Evolutionary conservation across 2,888 invertebrate genomes (phyloP), one percentile per base, ranked within the genome.

Genomic region (Imbricaverruca yamaguchii): DNA sequence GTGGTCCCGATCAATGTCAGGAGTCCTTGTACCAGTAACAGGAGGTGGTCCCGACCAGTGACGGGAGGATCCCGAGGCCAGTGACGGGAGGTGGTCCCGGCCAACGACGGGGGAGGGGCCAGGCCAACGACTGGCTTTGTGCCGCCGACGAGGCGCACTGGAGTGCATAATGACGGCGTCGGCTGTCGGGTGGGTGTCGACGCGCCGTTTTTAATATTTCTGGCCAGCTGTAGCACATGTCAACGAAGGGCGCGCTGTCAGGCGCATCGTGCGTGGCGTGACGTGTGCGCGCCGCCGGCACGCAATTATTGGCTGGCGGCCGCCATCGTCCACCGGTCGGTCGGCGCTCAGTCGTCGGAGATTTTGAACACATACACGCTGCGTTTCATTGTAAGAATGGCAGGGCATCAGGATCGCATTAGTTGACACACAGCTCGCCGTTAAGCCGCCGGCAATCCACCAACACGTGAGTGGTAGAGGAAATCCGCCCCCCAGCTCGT

Each of bases 201-300:
- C 10, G 39, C 69, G 39, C 25, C 69, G 25, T 69, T 61, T 69
- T 69, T 69, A 69, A 69, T 69, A 69, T 69, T 69, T 69, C 69
- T 23, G 39, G 25, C 13, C 39, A 39, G 39, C 12, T 18, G 69
- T 25, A 69, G 15, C 69, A 69, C 39, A 69, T 69, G 69, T 69
- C 23, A 13, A 15, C 39, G 69, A 69, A 39, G 39, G 69, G 69
- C 69, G 69, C 39, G 69, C 15, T 23, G 69, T 15, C 39, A 23
- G 65, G 11, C 65, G 23, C 13, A 61, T 18, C 61, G 18, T 61
- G 61, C 61, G 18, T 67, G 23, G 1, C 15, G 39, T 69, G 69
- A 69, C 69, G 69, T 6, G 69, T 6, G 39, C 13, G 61, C 61
- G 15, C 7, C 13, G 61, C 61, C 18, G 7, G 61, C 13, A 18